Evolutionary conservation across 2,888 invertebrate species (phyloP).

Genomic region (Machimus atricapillus): DNA sequence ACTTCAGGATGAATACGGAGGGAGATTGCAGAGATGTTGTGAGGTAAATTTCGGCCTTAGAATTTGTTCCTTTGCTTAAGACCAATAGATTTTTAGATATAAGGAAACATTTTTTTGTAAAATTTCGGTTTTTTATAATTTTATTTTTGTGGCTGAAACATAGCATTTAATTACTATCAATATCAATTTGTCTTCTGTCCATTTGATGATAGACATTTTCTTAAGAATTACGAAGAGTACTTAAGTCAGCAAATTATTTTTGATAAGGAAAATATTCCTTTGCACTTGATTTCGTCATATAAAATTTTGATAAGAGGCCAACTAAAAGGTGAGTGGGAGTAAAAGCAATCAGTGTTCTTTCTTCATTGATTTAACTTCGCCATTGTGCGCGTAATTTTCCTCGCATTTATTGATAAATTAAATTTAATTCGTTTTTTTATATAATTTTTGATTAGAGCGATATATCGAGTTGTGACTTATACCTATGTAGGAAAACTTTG

Average conservation of each 20-base stretch:
- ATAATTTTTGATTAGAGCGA: not conserved
- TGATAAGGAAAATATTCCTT: not conserved
- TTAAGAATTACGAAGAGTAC: not conserved
- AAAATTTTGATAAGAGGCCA: not conserved
- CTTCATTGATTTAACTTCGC: not conserved
- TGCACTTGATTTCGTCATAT: not conserved
- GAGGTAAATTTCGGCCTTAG: constrained; percentile 69
- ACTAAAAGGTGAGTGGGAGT: not conserved
- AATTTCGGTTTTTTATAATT: not conserved
- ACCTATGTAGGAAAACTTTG: too few relatives aligned
- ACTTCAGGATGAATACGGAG: constrained; percentile 83
- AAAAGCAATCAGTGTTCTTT: not conserved
- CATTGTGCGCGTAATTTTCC: too few relatives aligned
- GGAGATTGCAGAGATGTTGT: constrained; percentile 93
- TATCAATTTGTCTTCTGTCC: not conserved
- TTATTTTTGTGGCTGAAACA: not conserved
- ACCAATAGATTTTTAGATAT: not conserved
- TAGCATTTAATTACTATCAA: not conserved
- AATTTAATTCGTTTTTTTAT: not conserved
- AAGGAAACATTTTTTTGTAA: not conserved
- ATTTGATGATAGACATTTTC: too few relatives aligned
- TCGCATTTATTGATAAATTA: not conserved
- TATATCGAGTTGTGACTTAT: not conserved
- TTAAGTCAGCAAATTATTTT: not conserved
- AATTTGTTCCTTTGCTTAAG: not conserved